Conservation (phyloP, 92 coral and sea anemone genomes). For the Umimayanthus kanabou region DNA sequence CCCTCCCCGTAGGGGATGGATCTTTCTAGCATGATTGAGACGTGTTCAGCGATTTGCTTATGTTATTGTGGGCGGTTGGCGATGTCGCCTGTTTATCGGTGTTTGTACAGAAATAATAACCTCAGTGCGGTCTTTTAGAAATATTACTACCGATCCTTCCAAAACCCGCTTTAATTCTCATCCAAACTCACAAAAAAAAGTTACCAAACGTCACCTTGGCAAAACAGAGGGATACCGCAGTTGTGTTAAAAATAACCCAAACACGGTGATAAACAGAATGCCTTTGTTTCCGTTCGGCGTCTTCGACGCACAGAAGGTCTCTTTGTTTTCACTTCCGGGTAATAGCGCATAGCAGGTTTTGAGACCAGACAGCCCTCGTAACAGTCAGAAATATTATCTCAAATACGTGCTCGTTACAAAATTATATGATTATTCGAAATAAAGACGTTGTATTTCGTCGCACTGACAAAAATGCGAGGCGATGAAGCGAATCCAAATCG, state of each 20-base stretch:
- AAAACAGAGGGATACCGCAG: neutral
- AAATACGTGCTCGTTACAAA: conserved; percentile 16
- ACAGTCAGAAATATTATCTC: neutral
- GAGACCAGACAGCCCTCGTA: conserved; percentile 9
- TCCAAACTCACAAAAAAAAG: neutral
- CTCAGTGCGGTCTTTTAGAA: neutral
- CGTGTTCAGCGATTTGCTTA: neutral
- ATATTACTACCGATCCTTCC: neutral
- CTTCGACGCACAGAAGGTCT: conserved; percentile 6
- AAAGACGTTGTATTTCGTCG: neutral
- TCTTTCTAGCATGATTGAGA: conserved; percentile 18
- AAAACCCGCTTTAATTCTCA: neutral
- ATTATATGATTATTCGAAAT: neutral
- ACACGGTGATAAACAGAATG: conserved; percentile 41
- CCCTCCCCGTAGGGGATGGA: conserved; percentile 25
- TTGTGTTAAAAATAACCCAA: conserved; percentile 26
- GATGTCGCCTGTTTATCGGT: conserved; percentile 23
- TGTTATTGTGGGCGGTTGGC: conserved; percentile 11
- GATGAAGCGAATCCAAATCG: conserved; percentile 36
- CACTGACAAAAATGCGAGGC: conserved; percentile 2
- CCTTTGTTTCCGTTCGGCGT: conserved; percentile 39
- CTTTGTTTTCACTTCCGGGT: conserved; percentile 41
- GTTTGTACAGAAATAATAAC: conserved; percentile 13
- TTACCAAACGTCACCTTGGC: conserved; percentile 30
- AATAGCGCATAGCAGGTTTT: neutral